Conservation (phyloP, 2,797 vertebrate genomes). For the Harpagifer antarcticus region DNA sequence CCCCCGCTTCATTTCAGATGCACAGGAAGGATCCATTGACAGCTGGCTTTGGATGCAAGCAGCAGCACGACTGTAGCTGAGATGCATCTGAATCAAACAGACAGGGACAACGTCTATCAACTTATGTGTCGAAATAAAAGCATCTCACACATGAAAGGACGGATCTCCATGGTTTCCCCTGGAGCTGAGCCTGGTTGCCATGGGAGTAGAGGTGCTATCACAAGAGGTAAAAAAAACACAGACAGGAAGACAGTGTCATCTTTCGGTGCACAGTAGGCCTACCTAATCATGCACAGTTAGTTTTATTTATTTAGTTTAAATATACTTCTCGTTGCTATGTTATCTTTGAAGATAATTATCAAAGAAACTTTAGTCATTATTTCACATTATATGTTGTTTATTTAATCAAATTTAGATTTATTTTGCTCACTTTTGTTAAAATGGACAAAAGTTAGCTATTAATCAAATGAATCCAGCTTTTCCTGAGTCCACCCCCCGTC, state of each 20-base stretch:
- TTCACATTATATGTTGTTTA: background rate
- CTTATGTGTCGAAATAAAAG: constrained; percentile 81
- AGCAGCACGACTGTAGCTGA: constrained; percentile 52
- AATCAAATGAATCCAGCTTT: constrained; percentile 23
- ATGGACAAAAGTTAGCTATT: constrained; percentile 19
- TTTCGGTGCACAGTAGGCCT: constrained; percentile 25
- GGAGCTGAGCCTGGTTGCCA: constrained; percentile 82
- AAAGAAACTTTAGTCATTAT: background rate
- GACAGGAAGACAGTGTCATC: constrained; percentile 55
- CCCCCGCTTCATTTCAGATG: constrained; percentile 40
- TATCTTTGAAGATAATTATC: background rate
- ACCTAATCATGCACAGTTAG: constrained; percentile 21
- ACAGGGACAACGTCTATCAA: constrained; percentile 64
- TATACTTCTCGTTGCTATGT: background rate
- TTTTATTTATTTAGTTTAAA: constrained; percentile 11
- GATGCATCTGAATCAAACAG: constrained; percentile 69
- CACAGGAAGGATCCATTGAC: constrained; percentile 48
- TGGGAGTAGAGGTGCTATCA: constrained; percentile 75
- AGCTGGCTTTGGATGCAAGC: constrained; percentile 43
- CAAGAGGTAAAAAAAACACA: constrained; percentile 48
- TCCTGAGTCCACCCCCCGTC: constrained; percentile 8
- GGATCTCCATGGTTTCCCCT: constrained; percentile 84
- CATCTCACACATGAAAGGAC: constrained; percentile 84
- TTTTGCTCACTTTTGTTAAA: background rate
- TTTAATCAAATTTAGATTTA: background rate